Percentiles rank a stretch among this genome's conserved stretches.
These are phyloP conservation scores for Amblyraja radiata DNA, from an alignment of 2,797 vertebrate genomes.

Conservation along the genomic window DNA sequence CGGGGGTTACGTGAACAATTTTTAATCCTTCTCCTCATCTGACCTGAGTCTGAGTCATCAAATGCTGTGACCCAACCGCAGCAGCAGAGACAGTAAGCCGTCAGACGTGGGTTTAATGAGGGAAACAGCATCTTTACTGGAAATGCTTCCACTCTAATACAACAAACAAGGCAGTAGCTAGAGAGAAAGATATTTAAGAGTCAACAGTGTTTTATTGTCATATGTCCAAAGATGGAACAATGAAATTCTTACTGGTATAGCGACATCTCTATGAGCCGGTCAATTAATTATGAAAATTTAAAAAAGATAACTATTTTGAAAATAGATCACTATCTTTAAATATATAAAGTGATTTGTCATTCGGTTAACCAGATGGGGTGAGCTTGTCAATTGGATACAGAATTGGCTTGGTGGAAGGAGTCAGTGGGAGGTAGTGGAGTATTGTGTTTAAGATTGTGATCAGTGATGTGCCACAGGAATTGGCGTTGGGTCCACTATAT, in stretches of 20 bases:
- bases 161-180: background rate
- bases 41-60: constrained; percentile 25
- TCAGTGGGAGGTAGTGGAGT: too few relatives aligned
- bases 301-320: too few relatives aligned
- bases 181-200: too few relatives aligned
- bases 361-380: background rate
- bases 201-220: too few relatives aligned
- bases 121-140: constrained; percentile 4
- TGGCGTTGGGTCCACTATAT: too few relatives aligned
- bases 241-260: too few relatives aligned
- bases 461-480: too few relatives aligned
- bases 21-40: constrained; percentile 16
- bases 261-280: background rate
- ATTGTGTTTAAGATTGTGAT: too few relatives aligned
- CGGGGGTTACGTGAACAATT: background rate
- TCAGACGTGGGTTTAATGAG: background rate
- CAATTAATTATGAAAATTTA: background rate
- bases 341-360: background rate
- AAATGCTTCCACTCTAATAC: background rate
- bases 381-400: background rate
- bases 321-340: too few relatives aligned
- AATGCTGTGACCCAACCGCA: background rate
- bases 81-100: background rate
- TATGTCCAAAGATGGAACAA: too few relatives aligned
- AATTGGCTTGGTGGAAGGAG: too few relatives aligned